Percentiles rank a stretch among this genome's conserved stretches.
phyloP scores from a whole-genome alignment of 2,797 vertebrate species.

The Furcifer pardalis region DNA sequence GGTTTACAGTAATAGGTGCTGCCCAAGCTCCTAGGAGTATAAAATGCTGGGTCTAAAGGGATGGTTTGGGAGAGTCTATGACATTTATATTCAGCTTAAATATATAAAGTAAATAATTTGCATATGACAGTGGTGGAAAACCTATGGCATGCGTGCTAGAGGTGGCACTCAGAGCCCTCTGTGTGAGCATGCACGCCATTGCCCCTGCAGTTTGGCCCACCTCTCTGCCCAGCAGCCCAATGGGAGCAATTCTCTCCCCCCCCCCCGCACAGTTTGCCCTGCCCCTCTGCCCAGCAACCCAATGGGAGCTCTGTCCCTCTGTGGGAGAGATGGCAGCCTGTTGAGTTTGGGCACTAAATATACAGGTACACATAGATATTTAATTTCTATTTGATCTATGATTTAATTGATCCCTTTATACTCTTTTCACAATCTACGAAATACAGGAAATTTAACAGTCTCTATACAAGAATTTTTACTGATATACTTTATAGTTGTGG shows the following conservation, averaged over 20 bases:
- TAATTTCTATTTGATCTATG: not conserved
- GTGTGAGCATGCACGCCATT: too few species aligned
- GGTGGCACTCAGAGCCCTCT: too few species aligned
- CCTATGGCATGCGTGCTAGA: too few species aligned
- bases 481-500: not conserved
- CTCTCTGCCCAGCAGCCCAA: too few species aligned
- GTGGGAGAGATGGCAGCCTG: too few species aligned
- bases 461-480: not conserved
- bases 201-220: too few species aligned
- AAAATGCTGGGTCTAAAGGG: not conserved
- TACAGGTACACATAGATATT: not conserved
- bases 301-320: too few species aligned
- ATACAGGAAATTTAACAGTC: not conserved
- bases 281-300: too few species aligned
- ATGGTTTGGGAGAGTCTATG: not conserved
- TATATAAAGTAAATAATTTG: not conserved
- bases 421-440: too few species aligned
- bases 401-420: not conserved
- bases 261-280: not conserved
- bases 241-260: too few species aligned
- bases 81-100: too few species aligned
- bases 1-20: not conserved
- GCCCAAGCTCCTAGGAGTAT: not conserved
- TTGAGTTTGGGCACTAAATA: too few species aligned
- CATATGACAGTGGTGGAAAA: not conserved